Base-by-base conservation (phyloP, 1,140 invertebrate species). In the Spodoptera litura region DNA sequence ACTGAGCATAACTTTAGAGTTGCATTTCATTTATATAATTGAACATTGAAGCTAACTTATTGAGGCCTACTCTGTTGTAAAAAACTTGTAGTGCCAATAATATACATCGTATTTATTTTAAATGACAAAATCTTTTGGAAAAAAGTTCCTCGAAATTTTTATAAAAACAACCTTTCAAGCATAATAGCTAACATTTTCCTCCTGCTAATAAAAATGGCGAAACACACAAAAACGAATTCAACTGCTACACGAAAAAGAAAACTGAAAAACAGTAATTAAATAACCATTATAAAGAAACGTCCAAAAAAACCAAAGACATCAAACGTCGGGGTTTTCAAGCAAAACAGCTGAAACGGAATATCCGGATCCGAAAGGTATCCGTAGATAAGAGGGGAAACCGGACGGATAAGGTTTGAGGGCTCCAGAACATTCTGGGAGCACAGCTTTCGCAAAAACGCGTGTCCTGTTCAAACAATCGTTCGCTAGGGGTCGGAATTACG, bases 401-500 rank as follows among this genome's bases (percentile, higher is more conserved):
- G 49, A 64, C 51, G 61, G 74, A 77, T 77, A 66, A 66, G 25
- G 51, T 44, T 64, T 55, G 61, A 75, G 58, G 44, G 31, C 27
- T 51, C 55, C 49, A 25, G 38, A 44, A 44, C 38, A 44, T 44
- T 44, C 38, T 10, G 9, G 6, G 9, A 44, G 38, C 38, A 44
- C 4, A 44, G 49, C 66, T 70, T 70, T 53, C 20, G 13, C 31
- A 58, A 72, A 72, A 72, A 56, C 53, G 53, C 11, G 53, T 31
- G 53, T 56, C 70, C 70, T 72, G 31, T 72, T 72, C 27, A 72
- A 72, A 72, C 70, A 72, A 72, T 72, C 31, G 53, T 31, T 58
- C 70, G 31, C 70, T 72, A 72, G 70, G 70, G 53, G 53, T 72
- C 12, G n/a, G 56, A 58, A 72, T 56, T 72, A 58, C 38, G 38